Evolutionary conservation across 2,113 vertebrate species (phyloP).

Genomic region (Aptenodytes patagonicus): DNA sequence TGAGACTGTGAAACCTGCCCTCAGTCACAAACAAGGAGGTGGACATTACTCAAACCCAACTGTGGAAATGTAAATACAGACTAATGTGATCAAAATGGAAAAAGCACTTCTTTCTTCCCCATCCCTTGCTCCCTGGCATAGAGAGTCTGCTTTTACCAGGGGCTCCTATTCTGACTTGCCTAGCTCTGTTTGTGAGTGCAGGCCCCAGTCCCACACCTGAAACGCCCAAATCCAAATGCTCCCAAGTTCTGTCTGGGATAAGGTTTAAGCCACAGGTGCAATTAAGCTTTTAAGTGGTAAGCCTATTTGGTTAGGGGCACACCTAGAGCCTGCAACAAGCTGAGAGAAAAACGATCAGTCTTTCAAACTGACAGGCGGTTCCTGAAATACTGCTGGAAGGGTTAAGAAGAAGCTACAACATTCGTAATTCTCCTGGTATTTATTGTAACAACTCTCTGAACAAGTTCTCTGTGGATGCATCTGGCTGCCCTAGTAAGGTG

Average conservation of each 20-base stretch:
- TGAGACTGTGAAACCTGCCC: slow-evolving; percentile 39
- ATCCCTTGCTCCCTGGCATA: not conserved
- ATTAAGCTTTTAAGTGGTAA: slow-evolving; percentile 59
- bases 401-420: slow-evolving; percentile 26
- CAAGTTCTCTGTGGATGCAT: not conserved
- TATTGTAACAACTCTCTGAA: slow-evolving; percentile 20
- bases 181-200: not conserved
- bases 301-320: slow-evolving; percentile 57
- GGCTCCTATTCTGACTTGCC: not conserved
- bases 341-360: slow-evolving; percentile 12
- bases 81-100: slow-evolving; percentile 2
- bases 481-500: slow-evolving; percentile 9
- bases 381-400: slow-evolving; percentile 53
- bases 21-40: slow-evolving; percentile 47
- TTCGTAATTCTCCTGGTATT: slow-evolving; percentile 52
- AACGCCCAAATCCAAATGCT: slow-evolving; percentile 47
- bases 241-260: slow-evolving; percentile 26
- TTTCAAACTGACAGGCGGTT: slow-evolving; percentile 22
- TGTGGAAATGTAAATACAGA: slow-evolving; percentile 35
- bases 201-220: slow-evolving; percentile 24
- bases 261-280: slow-evolving; percentile 60
- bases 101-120: not conserved
- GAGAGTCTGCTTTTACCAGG: not conserved
- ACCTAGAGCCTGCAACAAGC: slow-evolving; percentile 31
- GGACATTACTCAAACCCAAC: slow-evolving; percentile 27